Evolutionary conservation across 2,888 invertebrate genomes (phyloP).

Genomic region (Drosophila multiciliata): DNA sequence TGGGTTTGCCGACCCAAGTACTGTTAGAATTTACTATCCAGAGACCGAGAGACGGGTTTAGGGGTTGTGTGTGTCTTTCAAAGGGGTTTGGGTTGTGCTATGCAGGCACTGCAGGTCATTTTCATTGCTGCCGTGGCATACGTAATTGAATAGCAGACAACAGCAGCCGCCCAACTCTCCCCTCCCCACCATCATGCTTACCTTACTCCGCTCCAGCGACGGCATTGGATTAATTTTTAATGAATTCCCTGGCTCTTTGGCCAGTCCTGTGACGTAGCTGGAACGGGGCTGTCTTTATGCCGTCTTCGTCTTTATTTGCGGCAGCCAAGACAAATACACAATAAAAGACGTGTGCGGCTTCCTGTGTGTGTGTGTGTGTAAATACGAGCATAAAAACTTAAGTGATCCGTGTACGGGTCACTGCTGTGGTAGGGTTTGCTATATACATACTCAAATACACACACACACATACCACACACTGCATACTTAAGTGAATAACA

Average conservation of each 20-base stretch:
- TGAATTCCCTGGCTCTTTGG: constrained; percentile 73
- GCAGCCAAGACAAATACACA: constrained; percentile 76
- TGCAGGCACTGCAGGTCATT: constrained; percentile 75
- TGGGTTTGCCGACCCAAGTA: constrained; percentile 58
- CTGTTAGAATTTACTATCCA: constrained; percentile 57
- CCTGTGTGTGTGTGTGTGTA: constrained; percentile 11
- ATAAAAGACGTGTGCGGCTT: constrained; percentile 63
- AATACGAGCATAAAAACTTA: constrained; percentile 70
- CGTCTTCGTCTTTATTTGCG: constrained; percentile 76
- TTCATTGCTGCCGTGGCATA: constrained; percentile 77
- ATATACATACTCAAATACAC: background rate
- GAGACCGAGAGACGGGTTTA: constrained; percentile 15
- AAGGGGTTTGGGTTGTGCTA: constrained; percentile 5
- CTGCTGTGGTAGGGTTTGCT: constrained; percentile 3
- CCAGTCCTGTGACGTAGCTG: background rate
- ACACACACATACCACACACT: background rate
- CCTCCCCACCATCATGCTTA: background rate
- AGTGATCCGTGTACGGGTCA: constrained; percentile 61
- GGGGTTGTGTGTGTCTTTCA: background rate
- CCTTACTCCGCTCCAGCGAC: constrained; percentile 42
- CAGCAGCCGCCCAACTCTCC: constrained; percentile 33
- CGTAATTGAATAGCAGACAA: constrained; percentile 79
- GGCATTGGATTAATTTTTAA: constrained; percentile 82
- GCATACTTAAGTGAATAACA: background rate
- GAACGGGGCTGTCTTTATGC: constrained; percentile 47